phyloP scores from a whole-genome alignment of 2,113 vertebrate genomes.

The Grus americana region DNA sequence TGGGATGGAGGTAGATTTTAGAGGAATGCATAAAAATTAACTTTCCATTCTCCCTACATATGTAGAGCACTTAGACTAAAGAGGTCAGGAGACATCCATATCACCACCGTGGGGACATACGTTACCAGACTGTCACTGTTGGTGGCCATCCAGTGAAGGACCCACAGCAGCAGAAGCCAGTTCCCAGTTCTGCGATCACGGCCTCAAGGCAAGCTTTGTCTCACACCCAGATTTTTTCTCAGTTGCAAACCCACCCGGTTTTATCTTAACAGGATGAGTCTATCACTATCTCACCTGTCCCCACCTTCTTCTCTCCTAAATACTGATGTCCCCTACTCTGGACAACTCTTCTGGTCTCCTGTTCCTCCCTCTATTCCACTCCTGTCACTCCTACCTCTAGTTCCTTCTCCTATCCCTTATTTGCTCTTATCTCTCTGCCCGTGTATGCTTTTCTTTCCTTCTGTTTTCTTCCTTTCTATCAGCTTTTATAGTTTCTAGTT shows the following conservation, averaged over 20 bases:
- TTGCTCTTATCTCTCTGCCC: not conserved
- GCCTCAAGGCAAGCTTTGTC: not conserved
- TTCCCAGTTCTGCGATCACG: rapidly evolving
- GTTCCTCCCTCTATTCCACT: not conserved
- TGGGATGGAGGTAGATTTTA: not conserved
- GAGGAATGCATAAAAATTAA: not conserved
- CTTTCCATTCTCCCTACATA: not conserved
- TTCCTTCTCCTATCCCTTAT: not conserved
- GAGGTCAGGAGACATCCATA: not conserved
- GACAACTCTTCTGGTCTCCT: not conserved
- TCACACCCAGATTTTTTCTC: not conserved
- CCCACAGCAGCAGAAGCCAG: not conserved
- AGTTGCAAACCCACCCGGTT: not conserved
- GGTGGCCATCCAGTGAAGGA: not conserved
- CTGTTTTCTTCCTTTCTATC: not conserved
- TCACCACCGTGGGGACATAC: not conserved
- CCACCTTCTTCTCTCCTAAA: not conserved
- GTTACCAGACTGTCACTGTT: not conserved
- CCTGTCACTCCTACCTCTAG: not conserved
- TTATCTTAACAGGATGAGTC: not conserved
- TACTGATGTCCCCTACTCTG: not conserved
- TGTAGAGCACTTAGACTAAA: not conserved
- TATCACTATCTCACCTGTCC: not conserved
- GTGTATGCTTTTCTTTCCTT: not conserved
- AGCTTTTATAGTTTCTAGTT: slow-evolving; percentile 1